Conservation (phyloP, 2,797 vertebrate species). For the Xenopus petersii region DNA sequence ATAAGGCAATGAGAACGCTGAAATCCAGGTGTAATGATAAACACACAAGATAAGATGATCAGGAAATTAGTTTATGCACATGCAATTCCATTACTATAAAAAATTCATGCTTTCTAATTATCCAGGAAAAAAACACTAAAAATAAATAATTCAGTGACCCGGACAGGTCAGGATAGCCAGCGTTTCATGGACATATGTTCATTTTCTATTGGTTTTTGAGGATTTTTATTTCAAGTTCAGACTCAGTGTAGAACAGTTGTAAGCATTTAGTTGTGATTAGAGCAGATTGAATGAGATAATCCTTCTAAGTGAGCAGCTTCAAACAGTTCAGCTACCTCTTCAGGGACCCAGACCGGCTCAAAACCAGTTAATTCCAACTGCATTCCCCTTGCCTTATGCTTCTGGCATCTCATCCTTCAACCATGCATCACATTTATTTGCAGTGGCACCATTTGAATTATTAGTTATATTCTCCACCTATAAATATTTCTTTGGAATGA, state of each 20-base stretch:
- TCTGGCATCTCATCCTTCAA: conserved; percentile 40
- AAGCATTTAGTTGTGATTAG: conserved; percentile 88
- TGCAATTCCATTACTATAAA: background rate
- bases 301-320: conserved; percentile 81
- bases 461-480: background rate
- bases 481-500: too few relatives aligned
- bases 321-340: conserved; percentile 73
- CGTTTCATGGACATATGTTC: background rate
- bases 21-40: background rate
- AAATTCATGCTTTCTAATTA: background rate
- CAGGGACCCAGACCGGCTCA: conserved; percentile 58
- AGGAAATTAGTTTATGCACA: background rate
- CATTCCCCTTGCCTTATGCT: conserved; percentile 56
- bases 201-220: background rate
- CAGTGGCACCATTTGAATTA: too few relatives aligned
- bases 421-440: conserved; percentile 10
- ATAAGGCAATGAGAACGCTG: too few relatives aligned
- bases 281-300: conserved; percentile 87
- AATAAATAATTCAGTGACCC: background rate
- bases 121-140: background rate
- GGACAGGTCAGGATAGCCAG: background rate
- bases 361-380: conserved; percentile 64
- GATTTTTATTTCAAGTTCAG: background rate
- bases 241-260: conserved; percentile 70
- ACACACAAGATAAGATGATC: background rate